phyloP scores from a whole-genome alignment of 2,113 vertebrate genomes.

The Acrocephalus arundinaceus region DNA sequence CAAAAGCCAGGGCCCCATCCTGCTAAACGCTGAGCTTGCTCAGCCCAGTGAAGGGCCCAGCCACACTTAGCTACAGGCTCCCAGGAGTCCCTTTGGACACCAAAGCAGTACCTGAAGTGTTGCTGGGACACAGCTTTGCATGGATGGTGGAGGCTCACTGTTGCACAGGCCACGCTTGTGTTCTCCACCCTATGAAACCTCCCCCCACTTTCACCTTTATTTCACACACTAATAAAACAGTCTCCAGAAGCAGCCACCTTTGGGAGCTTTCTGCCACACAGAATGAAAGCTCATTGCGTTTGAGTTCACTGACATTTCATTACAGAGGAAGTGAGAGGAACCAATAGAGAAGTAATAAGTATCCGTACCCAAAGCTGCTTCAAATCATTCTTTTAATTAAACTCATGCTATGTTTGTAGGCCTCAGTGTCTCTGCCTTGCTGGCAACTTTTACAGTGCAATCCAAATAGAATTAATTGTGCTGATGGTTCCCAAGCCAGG shows the following conservation, averaged over 20 bases:
- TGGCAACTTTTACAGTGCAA: not conserved
- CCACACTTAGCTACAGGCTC: not conserved
- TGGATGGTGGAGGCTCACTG: accelerated
- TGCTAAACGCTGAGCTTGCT: not conserved
- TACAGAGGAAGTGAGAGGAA: not conserved
- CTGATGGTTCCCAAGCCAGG: not conserved
- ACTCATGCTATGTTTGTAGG: not conserved
- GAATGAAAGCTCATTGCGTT: not conserved
- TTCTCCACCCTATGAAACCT: not conserved
- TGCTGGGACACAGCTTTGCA: not conserved
- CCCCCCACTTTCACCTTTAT: not conserved
- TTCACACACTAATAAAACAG: not conserved
- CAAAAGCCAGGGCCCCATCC: not conserved
- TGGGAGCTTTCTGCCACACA: not conserved
- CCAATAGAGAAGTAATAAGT: not conserved
- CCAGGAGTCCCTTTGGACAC: not conserved
- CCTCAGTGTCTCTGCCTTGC: not conserved
- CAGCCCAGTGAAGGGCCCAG: not conserved
- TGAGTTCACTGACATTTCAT: not conserved
- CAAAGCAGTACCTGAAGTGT: accelerated
- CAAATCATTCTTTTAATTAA: constrained; percentile 48
- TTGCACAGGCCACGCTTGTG: not conserved
- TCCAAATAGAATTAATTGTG: constrained; percentile 39
- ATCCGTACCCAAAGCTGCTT: not conserved
- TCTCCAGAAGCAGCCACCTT: not conserved